Base-by-base conservation (phyloP, 2,113 vertebrate species). In the Balaenoptera acutorostrata region DNA sequence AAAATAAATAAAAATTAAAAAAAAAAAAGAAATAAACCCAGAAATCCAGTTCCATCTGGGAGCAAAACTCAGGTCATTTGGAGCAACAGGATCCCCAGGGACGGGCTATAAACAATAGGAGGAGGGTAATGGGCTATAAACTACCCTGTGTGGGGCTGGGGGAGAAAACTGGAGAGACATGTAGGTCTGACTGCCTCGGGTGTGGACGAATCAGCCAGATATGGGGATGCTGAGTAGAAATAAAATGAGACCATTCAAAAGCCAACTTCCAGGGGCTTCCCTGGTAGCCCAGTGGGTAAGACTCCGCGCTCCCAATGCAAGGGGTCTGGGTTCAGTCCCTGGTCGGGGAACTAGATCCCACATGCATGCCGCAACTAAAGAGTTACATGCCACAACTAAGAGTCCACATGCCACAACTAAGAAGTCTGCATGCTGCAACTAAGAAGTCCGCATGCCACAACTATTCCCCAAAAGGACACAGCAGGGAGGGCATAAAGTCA, bases 1-100 rank as follows among this genome's bases (percentile, higher is more conserved):
- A 39, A 39, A 39, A 39, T 39, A 39, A 39, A 39, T 39, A 41
- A 41, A 41, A 41, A 41, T 41, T 41, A 41, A 41, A 41, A 41
- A 41, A 41, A 41, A 41, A 41, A 41, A 71, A 90, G 88, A 90
- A 93, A 81, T 5, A 55, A 85, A 57, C 33, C 63, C 88, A 55
- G 39, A 78, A 64, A 52, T 21, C 64, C 25, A 7, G 55, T 29
- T 84, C 77, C 92, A 72, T 49, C 93, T 88, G 44, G 95, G 91
- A 77, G 94, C 25, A 55, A 71, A 83, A 78, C 20, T 31, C 6
- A 21, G 74, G 31, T 59, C 20, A 8, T 46, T 14, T 7, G 66
- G 10, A 17, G 20, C 0, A 0, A 52, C n/a, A 5, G 55, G 33
- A 20, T 87, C 88, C 88, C 68, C 7, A 5, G 69, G 93, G 93